Base-by-base conservation (phyloP, 2,888 invertebrate genomes). In the Geophilus truncorum region DNA sequence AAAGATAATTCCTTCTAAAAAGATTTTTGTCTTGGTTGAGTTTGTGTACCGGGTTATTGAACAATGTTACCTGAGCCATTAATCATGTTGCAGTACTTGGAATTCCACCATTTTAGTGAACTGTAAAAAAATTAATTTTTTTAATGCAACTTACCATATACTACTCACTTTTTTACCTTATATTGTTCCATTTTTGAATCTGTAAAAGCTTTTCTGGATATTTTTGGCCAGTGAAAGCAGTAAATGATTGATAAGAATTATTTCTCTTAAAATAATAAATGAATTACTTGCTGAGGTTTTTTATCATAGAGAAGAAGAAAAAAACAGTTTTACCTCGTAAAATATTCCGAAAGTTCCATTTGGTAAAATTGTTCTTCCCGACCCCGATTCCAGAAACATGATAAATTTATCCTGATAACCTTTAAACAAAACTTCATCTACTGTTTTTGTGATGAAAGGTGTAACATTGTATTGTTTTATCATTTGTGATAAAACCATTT, bases 351-450 rank as follows among this genome's bases (percentile, higher is more conserved):
- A 82, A 4, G 82, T 81, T 25, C 81, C 57, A 75, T 82, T 82
- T 15, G 82, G 82, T 25, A 82, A 76, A 51, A 82, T 70, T 57
- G 23, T 6, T 3, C 34, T 40, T 21, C 80, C 78, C 30, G 80
- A 32, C n/a, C 32, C 23, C 32, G 70, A 34, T 28, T 80, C 78
- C 18, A 81, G 30, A 12, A 57, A 90, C 81, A 83, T 81, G 40
- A 96, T 89, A 79, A 95, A 86, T 0, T 90, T 88, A 86, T 96
- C 95, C 0, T 90, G 89, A 85, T 94, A 96, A 0, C 96, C 96
- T 1, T 92, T 92, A 85, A 95, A 94, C 0, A 95, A 88, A 21
- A 94, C 87, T 85, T 95, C 90, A 5, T 90, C 89, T 0, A 91
- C 92, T 0, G 90, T 89, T 85, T 90, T 92, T 0, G 90, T 90